These are phyloP conservation scores for Aurelia aurita DNA, from an alignment of 30 jellyfish, hydroid and myxozoan species.

Conservation along the genomic window DNA sequence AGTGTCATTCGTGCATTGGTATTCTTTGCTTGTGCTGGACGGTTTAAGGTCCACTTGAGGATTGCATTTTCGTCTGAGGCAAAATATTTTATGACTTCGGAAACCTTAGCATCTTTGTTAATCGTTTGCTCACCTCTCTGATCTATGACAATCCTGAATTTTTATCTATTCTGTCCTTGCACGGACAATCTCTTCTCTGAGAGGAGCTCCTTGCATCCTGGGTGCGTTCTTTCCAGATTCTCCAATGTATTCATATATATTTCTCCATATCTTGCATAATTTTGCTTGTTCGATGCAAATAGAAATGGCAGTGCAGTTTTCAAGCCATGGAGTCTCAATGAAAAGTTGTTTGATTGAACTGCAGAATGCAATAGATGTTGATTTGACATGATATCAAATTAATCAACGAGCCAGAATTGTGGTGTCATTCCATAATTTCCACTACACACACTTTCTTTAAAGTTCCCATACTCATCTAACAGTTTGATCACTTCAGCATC, in stretches of 20 bases:
- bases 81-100: conserved; percentile 53
- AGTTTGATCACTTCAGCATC: conserved; percentile 17
- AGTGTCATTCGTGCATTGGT: conserved; percentile 15
- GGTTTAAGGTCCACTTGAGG: conserved; percentile 67
- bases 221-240: no score
- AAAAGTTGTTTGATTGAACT: conserved; percentile 37
- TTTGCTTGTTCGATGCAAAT: no score
- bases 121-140: conserved; percentile 75
- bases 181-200: conserved; percentile 38
- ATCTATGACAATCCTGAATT: conserved; percentile 42
- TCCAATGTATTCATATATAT: no score
- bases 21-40: conserved; percentile 36
- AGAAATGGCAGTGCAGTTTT: conserved; percentile 29
- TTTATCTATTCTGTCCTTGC: conserved; percentile 40
- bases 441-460: conserved; percentile 18
- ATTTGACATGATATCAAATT: conserved; percentile 35
- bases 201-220: no score
- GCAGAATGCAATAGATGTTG: conserved; percentile 40
- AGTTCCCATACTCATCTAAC: conserved; percentile 35
- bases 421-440: conserved; percentile 51
- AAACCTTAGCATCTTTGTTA: conserved; percentile 38
- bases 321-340: conserved; percentile 47
- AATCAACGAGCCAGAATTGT: conserved; percentile 49
- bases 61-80: conserved; percentile 42
- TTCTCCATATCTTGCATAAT: conserved; percentile 48